phyloP scores from a whole-genome alignment of 2,113 vertebrate genomes.

The Chaetodon trifascialis region DNA sequence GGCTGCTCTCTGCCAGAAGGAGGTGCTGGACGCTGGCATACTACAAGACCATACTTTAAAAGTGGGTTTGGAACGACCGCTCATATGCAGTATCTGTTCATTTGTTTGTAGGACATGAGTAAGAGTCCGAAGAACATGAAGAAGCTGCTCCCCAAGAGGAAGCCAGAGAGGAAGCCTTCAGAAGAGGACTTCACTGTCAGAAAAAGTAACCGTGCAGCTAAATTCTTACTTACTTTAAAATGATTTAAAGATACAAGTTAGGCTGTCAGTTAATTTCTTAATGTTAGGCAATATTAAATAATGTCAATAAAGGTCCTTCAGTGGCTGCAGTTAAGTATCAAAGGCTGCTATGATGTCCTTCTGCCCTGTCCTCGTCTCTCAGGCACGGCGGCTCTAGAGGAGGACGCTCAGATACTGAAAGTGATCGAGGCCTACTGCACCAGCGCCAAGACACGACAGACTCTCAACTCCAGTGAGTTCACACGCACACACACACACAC shows the following conservation, averaged over 20 bases:
- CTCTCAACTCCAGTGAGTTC: constrained; percentile 96
- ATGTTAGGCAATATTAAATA: too few species aligned
- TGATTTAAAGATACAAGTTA: too few species aligned
- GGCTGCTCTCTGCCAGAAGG: constrained; percentile 95
- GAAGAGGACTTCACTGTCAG: constrained; percentile 95
- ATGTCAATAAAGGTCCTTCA: too few species aligned
- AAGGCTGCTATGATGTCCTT: too few species aligned
- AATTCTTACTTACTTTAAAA: too few species aligned
- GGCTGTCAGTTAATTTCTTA: too few species aligned
- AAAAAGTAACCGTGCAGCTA: constrained; percentile 89
- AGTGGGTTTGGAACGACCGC: neutral
- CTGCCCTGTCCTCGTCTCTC: constrained; percentile 26
- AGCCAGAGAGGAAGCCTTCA: constrained; percentile 95
- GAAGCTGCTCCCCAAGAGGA: constrained; percentile 96
- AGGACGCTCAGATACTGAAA: constrained; percentile 98
- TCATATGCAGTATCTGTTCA: neutral
- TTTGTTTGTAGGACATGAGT: constrained; percentile 89
- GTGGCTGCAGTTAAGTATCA: too few species aligned
- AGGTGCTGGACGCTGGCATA: constrained; percentile 83
- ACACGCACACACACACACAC: neutral
- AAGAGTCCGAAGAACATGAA: constrained; percentile 98
- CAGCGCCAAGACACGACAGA: constrained; percentile 97
- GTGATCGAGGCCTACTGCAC: constrained; percentile 99
- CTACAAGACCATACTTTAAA: neutral
- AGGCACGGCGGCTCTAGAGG: constrained; percentile 97